Evolutionary conservation across 1,140 invertebrate genomes (phyloP).

Genomic region (Drosophila serrata): DNA sequence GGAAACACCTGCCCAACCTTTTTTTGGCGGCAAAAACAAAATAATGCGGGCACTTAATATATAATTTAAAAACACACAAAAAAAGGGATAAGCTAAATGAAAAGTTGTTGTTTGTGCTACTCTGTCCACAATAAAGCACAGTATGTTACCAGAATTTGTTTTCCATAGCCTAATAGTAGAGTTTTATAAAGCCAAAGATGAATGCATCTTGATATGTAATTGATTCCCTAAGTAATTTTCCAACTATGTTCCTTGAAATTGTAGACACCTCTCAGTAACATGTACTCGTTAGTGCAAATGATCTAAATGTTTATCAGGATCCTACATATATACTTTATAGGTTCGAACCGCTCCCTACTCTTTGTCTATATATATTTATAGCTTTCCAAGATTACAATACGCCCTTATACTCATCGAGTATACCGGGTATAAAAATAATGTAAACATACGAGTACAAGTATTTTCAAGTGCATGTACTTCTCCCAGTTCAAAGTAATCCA

Average conservation of each 20-base stretch:
- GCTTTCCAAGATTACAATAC: background rate
- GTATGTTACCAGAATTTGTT: no score
- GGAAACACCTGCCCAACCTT: constrained; percentile 40
- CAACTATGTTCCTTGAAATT: background rate
- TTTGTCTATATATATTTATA: background rate
- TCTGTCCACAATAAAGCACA: background rate
- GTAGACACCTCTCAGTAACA: no score
- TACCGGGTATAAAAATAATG: constrained; percentile 6
- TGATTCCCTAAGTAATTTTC: no score
- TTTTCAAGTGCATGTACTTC: constrained; percentile 29
- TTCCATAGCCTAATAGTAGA: background rate
- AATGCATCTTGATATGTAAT: background rate
- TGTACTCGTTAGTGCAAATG: background rate
- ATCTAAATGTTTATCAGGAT: background rate
- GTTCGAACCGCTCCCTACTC: constrained; percentile 3
- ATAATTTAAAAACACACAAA: constrained; percentile 1
- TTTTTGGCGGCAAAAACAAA: constrained; percentile 15
- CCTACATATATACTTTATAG: background rate
- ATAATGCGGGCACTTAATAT: constrained; percentile 13
- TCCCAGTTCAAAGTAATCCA: constrained; percentile 17
- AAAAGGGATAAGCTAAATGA: background rate
- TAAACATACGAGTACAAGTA: constrained; percentile 1
- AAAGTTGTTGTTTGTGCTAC: background rate
- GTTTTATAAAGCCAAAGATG: background rate
- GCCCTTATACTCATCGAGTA: constrained; percentile 2